Base-by-base conservation (phyloP, 1,140 invertebrate genomes). In the Proctacanthus coquilletti region DNA sequence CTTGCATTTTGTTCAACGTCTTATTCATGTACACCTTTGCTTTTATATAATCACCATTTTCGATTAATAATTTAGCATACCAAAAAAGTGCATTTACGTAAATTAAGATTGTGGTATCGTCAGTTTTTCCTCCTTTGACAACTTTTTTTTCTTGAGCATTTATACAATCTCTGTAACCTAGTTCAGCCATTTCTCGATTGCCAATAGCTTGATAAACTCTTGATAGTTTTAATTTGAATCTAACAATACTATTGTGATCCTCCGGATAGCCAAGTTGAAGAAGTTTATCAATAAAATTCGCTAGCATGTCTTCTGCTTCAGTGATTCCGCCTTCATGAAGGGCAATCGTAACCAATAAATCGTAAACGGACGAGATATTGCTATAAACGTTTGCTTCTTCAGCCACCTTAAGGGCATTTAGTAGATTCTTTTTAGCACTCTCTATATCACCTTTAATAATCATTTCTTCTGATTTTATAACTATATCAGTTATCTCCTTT, bases 31-130 rank as follows among this genome's bases (percentile, higher is more conserved):
- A 35, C 29, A 47, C 34, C 40, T 53, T 56, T 1, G 55, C 55
- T 10, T 39, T 44, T 5, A 18, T 10, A 25, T 48, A 53, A 11
- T 53, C 39, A n/a, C 41, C 34, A 34, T 45, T 49, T 34, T 44
- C 42, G 20, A 55, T 49, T 44, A 53, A 53, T 36, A 58, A 52
- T 11, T 56, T 43, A 6, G 52, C 55, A 33, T 56, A 60, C 52
- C 55, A 60, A 34, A 58, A 60, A 17, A 58, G 36, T 17, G 49
- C 40, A 41, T 53, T 58, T 0, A 60, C 45, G 36, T 55, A 60
- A 2, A 60, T 40, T 45, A 53, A 47, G 4, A 52, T 53, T 4
- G 57, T 56, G 46, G 46, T 49, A 2, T 56, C 53, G 4, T 46
- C 48, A 1, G 45, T 44, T 34, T 55, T 9, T 18, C 18, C 51